Evolutionary conservation across 1,140 invertebrate genomes (phyloP), one percentile per base, ranked within the genome.

Genomic region (Mesaphorura yosii): DNA sequence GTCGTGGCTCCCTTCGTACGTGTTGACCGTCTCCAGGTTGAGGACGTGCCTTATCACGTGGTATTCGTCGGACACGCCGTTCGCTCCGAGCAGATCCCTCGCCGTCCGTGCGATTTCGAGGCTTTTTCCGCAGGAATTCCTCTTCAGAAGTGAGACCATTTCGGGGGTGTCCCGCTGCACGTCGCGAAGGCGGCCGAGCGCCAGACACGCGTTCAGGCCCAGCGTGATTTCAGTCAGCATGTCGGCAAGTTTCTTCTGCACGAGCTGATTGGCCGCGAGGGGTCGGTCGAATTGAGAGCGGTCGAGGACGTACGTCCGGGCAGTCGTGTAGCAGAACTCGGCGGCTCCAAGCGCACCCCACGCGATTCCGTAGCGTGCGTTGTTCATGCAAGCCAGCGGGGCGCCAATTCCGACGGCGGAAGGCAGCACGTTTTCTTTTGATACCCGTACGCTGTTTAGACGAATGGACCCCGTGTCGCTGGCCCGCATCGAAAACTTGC

Each of bases 1-100:
- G 71, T 99, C 95, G 68, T 92, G 87, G 2, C 94, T 98, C 28
- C 95, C 96, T 82, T 99, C 96, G 69, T 99, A 99, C 22, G 96
- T 99, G 66, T 97, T 94, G 1, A 99, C 95, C 26, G 91, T 81
- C 73, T 99, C 96, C 50, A 99, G 75, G 74, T 99, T 99, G 81
- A 97, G 87, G 5, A 91, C 78, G 70, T 99, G 96, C 49, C 96
- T 74, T 54, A 99, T 98, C 34, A 99, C 72, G 65, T 96, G 89
- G 66, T 94, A 97, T 67, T 97, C 92, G 71, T 96, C 92, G 48
- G 83, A 84, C 58, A 97, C 87, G 14, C 92, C 92, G 72, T 97
- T 97, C 20, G 83, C 92, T 4, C 96, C 96, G 1, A 99, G 75
- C 81, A 98, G 94, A 66, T 99, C 96, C 61, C 96, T 75, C 19